Base-by-base conservation (phyloP, 2,797 vertebrate genomes). In the Silurus lanzhouensis region DNA sequence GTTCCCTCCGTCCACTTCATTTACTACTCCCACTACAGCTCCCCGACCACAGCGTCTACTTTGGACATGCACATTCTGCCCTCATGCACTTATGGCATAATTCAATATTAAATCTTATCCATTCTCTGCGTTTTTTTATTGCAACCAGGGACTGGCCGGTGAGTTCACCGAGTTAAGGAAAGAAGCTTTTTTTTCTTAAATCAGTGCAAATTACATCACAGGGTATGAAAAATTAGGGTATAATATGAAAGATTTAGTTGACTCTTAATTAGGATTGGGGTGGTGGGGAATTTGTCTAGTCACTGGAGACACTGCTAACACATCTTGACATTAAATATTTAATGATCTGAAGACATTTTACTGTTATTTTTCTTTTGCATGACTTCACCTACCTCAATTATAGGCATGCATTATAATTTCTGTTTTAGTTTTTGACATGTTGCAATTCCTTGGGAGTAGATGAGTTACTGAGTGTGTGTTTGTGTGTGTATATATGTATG, bases 201-300 rank as follows among this genome's bases (percentile, higher is more conserved):
- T 95, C 91, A 93, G 91, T 91, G 92, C 92, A 92, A 93, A 94
- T 92, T 93, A 92, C 84, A 87, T 88, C 38, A 46, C 89, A 92
- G 90, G 93, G 90, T 94, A 94, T 94, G 91, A 95, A 95, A 94
- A 95, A 95, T 95, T 94, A 95, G 17, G 79, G 79, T 95, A 94
- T 61, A 93, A 94, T 88, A 93, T 96, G 87, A 95, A 95, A 94
- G 90, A 94, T 95, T 94, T 84, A 95, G 92, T 85, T 87, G 91
- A 89, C 91, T 92, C 92, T 94, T 95, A 95, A 95, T 95, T 93
- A 95, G 94, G 92, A 88, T 85, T 83, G 88, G 91, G 79, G 27
- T 64, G 80, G 10, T 78, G 17, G 63, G 85, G 77, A 87, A 77
- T 84, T 78, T 84, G 74, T 82, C 88, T 88, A 85, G 89, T 90